Base-by-base conservation (phyloP, 2,888 invertebrate species). In the Parnassius orleans region DNA sequence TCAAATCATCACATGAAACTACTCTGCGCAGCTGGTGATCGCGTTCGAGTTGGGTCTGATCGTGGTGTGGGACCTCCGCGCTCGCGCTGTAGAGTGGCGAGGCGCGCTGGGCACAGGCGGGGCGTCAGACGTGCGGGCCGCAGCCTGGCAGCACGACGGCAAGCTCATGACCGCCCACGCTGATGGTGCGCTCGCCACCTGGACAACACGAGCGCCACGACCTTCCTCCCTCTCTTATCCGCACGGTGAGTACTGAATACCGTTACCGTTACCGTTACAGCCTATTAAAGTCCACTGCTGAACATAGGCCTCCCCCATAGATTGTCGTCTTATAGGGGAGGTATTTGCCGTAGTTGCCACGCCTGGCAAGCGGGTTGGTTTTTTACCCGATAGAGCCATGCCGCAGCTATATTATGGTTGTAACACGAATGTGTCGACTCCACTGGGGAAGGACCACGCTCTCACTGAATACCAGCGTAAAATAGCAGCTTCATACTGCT, bases 111-210 rank as follows among this genome's bases (percentile, higher is more conserved):
- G 93, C 96, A 46, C 97, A 97, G 81, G 94, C 94, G 92, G 98
- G 72, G 94, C 96, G 78, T 97, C 98, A 60, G 94, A 98, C 76
- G 92, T 98, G 72, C 94, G 96, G 78, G 98, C 98, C 60, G 94
- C 98, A 76, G 94, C 97, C 68, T 99, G 99, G 99, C 98, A 99
- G 86, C 95, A 97, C 90, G 99, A 99, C 90, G 99, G 99, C 70
- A 98, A 98, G 91, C 97, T 99, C 84, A 97, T 99, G 95, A 96
- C 96, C 73, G 97, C 98, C 76, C 99, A 99, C 89, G 94, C 95
- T 51, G 99, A 99, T 91, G 99, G 99, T 67, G 98, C 98, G 65
- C 94, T 99, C 65, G 96, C 97, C 74, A 97, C 98, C 61, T 99
- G 99, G 99, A 95, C 94, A 78, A 92, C 96, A 65, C 94, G 96